phyloP scores from a whole-genome alignment of 2,888 invertebrate genomes.

The Callimorpha dominula region DNA sequence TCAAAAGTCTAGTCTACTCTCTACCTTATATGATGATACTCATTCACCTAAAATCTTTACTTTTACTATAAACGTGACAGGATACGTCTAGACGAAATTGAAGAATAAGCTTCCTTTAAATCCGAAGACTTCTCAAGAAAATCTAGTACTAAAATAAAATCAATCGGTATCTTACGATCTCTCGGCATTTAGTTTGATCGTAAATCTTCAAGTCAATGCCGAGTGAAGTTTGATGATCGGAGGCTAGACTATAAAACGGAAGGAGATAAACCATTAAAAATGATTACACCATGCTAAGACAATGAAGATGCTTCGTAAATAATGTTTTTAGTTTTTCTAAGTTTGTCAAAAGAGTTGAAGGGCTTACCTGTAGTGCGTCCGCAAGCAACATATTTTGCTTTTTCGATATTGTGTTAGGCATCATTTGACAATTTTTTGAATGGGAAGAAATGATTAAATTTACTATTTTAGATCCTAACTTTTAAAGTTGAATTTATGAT shows the following conservation, averaged over 20 bases:
- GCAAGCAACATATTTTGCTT: background rate
- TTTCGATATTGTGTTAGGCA: background rate
- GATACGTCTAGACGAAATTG: background rate
- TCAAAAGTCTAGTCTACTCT: background rate
- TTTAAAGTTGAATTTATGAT: no score
- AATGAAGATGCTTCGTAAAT: background rate
- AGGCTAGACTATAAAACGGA: conserved; percentile 52
- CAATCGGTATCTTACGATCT: conserved; percentile 55
- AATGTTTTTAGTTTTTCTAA: background rate
- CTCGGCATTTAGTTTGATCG: conserved; percentile 57
- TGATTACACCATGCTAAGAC: conserved; percentile 11
- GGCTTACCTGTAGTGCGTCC: background rate
- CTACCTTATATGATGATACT: background rate
- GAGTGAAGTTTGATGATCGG: conserved; percentile 62
- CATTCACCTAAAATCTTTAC: conserved; percentile 7
- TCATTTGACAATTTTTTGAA: background rate
- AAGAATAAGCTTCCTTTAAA: conserved; percentile 6
- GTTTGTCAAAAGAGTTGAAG: background rate
- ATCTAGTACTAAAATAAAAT: conserved; percentile 46
- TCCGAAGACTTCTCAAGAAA: conserved; percentile 5
- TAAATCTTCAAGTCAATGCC: conserved; percentile 65
- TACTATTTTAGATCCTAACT: no score
- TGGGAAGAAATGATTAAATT: background rate
- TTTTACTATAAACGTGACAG: background rate
- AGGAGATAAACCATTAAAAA: conserved; percentile 46